These are phyloP conservation scores for Medauroidea extradentata DNA, from an alignment of 1,140 invertebrate species.

Conservation along the genomic window DNA sequence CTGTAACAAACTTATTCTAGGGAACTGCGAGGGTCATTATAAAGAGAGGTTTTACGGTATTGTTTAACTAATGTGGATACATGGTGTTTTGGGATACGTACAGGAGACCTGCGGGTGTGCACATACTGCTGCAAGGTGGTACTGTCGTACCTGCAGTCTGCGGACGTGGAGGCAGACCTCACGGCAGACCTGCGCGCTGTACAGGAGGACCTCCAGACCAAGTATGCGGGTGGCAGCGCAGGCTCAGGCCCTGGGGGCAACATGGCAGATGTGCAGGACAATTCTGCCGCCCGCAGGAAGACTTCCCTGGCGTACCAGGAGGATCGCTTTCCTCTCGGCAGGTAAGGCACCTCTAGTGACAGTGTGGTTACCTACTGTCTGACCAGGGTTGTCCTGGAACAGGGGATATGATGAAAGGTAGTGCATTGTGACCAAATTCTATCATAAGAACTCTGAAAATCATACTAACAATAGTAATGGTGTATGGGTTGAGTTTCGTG, in stretches of 20 bases:
- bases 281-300: constrained; percentile 44
- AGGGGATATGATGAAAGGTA: too few relatives aligned
- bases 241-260: background rate
- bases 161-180: constrained; percentile 66
- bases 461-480: too few relatives aligned
- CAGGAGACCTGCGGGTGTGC: constrained; percentile 84
- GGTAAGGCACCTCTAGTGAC: constrained; percentile 32
- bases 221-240: constrained; percentile 44
- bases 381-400: too few relatives aligned
- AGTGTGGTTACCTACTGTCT: background rate
- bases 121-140: constrained; percentile 93
- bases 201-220: constrained; percentile 74
- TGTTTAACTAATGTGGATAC: too few relatives aligned
- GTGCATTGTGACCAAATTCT: too few relatives aligned
- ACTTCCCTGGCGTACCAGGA: constrained; percentile 72
- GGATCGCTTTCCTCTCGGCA: constrained; percentile 61
- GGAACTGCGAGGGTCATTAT: too few relatives aligned
- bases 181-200: constrained; percentile 72
- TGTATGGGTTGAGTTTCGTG: too few relatives aligned
- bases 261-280: constrained; percentile 13
- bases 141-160: constrained; percentile 79
- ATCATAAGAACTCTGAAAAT: too few relatives aligned
- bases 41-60: too few relatives aligned
- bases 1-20: too few relatives aligned
- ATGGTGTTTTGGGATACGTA: too few relatives aligned